These are phyloP conservation scores for Lagodon rhomboides DNA, from an alignment of 2,797 vertebrate genomes.

Conservation along the genomic window DNA sequence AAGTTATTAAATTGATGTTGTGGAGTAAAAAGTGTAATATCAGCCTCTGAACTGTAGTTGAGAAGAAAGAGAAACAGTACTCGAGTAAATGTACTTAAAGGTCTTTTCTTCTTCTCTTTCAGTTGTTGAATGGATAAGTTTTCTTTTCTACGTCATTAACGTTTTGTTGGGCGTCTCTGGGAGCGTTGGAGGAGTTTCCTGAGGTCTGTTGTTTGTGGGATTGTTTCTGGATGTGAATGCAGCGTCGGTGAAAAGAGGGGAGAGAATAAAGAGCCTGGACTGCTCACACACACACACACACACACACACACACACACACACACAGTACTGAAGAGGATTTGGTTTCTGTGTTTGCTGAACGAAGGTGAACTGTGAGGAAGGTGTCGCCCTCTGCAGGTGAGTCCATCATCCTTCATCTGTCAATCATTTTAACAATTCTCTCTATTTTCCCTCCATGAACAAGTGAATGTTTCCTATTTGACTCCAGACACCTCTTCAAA, in stretches of 20 bases:
- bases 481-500: background rate
- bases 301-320: constrained; percentile 2
- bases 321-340: background rate
- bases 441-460: background rate
- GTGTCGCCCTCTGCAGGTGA: constrained; percentile 33
- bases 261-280: constrained; percentile 32
- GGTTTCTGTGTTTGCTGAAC: too few relatives aligned
- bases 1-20: too few relatives aligned
- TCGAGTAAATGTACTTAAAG: background rate
- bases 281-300: background rate
- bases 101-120: background rate
- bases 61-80: background rate
- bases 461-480: too few relatives aligned
- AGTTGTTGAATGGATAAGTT: background rate
- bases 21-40: background rate
- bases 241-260: constrained; percentile 14
- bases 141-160: background rate
- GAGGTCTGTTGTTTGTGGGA: background rate
- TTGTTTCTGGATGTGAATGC: constrained; percentile 2
- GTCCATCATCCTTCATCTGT: background rate
- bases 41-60: background rate
- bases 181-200: background rate
- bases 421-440: background rate
- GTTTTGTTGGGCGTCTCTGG: background rate
- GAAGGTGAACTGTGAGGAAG: background rate